Base-by-base conservation (phyloP, 2,888 invertebrate species). In the Sphaerophoria taeniata region DNA sequence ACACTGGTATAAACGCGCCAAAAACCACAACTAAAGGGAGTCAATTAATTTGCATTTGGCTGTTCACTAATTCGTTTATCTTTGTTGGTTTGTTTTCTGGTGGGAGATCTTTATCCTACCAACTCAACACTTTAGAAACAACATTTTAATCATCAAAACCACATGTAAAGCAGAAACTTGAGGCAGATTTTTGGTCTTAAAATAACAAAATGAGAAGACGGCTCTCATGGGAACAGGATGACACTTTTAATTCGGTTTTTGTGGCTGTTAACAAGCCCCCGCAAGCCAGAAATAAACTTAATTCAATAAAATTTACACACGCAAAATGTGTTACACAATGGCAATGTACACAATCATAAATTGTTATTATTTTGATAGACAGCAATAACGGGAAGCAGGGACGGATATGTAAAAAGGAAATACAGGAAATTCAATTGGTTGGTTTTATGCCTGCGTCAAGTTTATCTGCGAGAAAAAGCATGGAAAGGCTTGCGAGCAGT, bases 31-130 rank as follows among this genome's bases (percentile, higher is more conserved):
- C 51, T 34, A 16, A 67, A 47, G 36, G 43, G 33, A 71, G 75
- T 80, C 84, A 72, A 80, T 75, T 75, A 84, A 75, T 75, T 80
- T 80, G 72, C 71, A 80, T 80, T 84, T 80, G 75, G 80, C 75
- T 80, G 80, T 63, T 31, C 43, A 24, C 67, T 75, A 80, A 84
- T 84, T 75, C 75, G 75, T 67, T 80, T 75, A 79, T 84, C 72
- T 84, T 49, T 79, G 74, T 16, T 76, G 76, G 31, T 71, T 63
- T 56, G 34, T 53, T 53, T 53, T 36, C 11, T 31, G 56, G 47
- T 34, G 33, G 65, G 36, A 39, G 16, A 60, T 56, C 55, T 63
- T 58, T 51, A 11, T 24, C 63, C 67, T 49, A 72, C 72, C 80
- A 84, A 80, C 84, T 76, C 80, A 84, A 80, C 84, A 80, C 84